Conservation (phyloP, 2,888 invertebrate genomes). For the Abrostola triplasia region DNA sequence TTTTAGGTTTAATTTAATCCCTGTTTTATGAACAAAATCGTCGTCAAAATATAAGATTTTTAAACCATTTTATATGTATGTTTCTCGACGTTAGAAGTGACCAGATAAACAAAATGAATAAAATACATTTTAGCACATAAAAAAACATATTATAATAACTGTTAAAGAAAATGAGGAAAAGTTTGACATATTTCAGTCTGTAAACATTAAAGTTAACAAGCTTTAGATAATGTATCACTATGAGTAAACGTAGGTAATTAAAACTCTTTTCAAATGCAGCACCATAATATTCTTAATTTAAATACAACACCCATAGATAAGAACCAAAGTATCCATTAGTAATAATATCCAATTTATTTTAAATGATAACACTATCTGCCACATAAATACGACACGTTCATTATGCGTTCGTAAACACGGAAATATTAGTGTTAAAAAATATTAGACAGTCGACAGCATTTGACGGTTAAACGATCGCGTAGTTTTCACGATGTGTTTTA, state of each 20-base stretch:
- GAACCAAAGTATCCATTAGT: slow-evolving; percentile 8
- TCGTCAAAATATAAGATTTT: too few relatives aligned
- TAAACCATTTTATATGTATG: too few relatives aligned
- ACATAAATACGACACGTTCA: slow-evolving; percentile 34
- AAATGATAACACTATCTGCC: slow-evolving; percentile 23
- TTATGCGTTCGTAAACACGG: slow-evolving; percentile 30
- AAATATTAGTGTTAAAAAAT: slow-evolving; percentile 19
- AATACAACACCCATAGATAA: slow-evolving; percentile 1
- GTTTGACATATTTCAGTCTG: background rate
- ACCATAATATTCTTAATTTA: slow-evolving; percentile 16
- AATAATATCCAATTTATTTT: slow-evolving; percentile 42
- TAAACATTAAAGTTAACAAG: slow-evolving; percentile 5
- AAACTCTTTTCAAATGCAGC: slow-evolving; percentile 8
- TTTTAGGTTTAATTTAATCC: too few relatives aligned
- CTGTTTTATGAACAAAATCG: too few relatives aligned
- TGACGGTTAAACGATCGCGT: slow-evolving; percentile 26
- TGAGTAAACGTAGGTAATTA: slow-evolving; percentile 8
- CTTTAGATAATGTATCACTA: background rate
- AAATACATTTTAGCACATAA: background rate
- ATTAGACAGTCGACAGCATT: slow-evolving; percentile 23
- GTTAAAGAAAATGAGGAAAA: background rate
- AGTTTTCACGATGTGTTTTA: slow-evolving; percentile 22
- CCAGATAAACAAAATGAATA: background rate
- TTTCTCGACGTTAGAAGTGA: background rate
- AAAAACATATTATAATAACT: background rate